Evolutionary conservation across 2,797 vertebrate species (phyloP), one percentile per base, ranked within the genome.

Genomic region (Arnoldichthys spilopterus): DNA sequence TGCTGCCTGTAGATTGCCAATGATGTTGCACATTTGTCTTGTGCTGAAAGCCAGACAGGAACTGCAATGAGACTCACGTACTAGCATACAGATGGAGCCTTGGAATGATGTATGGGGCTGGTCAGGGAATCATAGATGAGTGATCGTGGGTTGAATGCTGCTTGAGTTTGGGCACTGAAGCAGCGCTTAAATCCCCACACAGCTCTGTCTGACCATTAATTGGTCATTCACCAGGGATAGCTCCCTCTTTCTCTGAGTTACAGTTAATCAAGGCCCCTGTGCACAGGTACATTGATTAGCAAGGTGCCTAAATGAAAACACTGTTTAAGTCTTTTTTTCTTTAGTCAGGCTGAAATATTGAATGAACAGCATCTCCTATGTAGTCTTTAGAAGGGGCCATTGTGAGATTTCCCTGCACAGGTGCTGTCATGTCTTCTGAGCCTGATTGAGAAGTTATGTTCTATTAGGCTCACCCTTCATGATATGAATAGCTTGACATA

Each of bases 61-160:
- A 80, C 45, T 45, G 30, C 58, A 80, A 71, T 64, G 26, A 45
- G 40, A 30, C 54, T 43, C 32, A 18, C 12, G 1, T 18, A n/a
- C 13, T 6, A 2, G 40, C 40, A 51, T 53, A n/a, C 64, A 37
- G 62, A 26, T n/a, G 0, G 40, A 43, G 30, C 11, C 40, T 82
- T 61, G 49, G 40, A 15, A 56, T 62, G 78, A 77, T 81, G 68
- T 72, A 81, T 78, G 58, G 61, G 66, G 37, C 24, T 34, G 47
- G 62, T 71, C 71, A 72, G 43, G 20, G 69, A 63, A 69, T 61
- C 58, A 70, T 37, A 67, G 64, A 71, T 63, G 28, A 51, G 40
- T 24, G 45, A 20, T 59, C 18, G 66, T 58, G 61, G 56, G 37
- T 30, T 37, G 72, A 76, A 63, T 58, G 62, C 51, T 69, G 79